Conservation (phyloP, 2,113 vertebrate genomes). For the Tauraco erythrolophus region DNA sequence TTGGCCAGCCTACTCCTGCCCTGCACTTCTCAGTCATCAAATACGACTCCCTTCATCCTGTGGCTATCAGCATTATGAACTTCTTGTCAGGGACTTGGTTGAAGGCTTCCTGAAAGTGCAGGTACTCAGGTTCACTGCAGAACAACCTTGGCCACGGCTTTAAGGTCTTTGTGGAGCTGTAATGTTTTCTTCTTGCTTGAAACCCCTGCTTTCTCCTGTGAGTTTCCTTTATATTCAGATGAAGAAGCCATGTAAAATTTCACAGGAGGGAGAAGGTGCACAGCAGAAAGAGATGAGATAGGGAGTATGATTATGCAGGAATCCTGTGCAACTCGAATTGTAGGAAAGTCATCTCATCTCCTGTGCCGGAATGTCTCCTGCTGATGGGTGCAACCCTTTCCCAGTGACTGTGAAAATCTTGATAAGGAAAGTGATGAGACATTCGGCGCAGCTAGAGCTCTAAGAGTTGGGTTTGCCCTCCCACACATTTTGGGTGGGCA, state of each 20-base stretch:
- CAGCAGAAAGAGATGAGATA: slow-evolving; percentile 60
- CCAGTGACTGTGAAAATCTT: slow-evolving; percentile 65
- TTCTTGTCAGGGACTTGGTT: not conserved
- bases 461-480: slow-evolving; percentile 55
- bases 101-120: not conserved
- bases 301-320: slow-evolving; percentile 38
- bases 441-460: slow-evolving; percentile 20
- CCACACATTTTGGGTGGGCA: slow-evolving; percentile 50
- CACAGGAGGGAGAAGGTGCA: not conserved
- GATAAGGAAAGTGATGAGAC: slow-evolving; percentile 67
- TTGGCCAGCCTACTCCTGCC: not conserved
- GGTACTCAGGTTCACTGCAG: not conserved
- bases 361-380: slow-evolving; percentile 37
- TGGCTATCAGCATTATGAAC: not conserved
- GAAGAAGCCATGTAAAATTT: slow-evolving; percentile 8
- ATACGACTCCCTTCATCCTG: not conserved
- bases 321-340: slow-evolving; percentile 52
- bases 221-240: not conserved
- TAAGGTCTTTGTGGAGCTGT: not conserved
- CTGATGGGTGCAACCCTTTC: slow-evolving; percentile 46
- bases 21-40: not conserved
- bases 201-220: not conserved
- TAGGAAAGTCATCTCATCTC: slow-evolving; percentile 51
- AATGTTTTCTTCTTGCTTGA: not conserved
- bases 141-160: not conserved